Base-by-base conservation (phyloP, 2,797 vertebrate species). In the Perodicticus potto region DNA sequence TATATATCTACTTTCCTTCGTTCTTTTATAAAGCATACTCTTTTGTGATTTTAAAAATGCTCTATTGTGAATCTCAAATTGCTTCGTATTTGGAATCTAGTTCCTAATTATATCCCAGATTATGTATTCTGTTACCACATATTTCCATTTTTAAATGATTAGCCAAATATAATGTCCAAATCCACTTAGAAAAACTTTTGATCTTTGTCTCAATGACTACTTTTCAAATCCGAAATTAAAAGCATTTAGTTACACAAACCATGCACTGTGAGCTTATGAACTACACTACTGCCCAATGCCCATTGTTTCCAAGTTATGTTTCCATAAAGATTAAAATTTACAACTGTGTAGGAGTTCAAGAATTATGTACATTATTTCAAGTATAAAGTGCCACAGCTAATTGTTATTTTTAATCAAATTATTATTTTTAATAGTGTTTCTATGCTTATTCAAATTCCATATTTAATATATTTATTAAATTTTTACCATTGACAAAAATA, bases 171-270 rank as follows among this genome's bases (percentile, higher is more conserved):
- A 93, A 72, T 83, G 40, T 14, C 11, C 70, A 95, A 94, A 65
- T 63, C 53, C n/a, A 78, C 73, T 97, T 84, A 74, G 55, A 95
- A 84, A 94, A 81, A 89, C 10, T 94, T 93, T 61, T 65, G 43
- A 95, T 70, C 32, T 76, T 97, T 93, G 80, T 89, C 67, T 25
- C 23, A 97, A 59, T 84, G 93, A 93, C 95, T 37, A 59, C 7
- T 77, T 97, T 40, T 92, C 76, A 96, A 80, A 74, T 85, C 81
- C 73, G 45, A 23, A 10, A 49, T 96, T 92, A 49, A 89, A 97
- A 94, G 85, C 13, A 94, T 86, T 95, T 90, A 82, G 40, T 90
- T 92, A 78, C 13, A 67, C 4, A 72, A 93, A 67, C 29, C 12
- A 10, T 17, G 65, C 55, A 4, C 61, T 70, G 40, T 85, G 61